phyloP scores from a whole-genome alignment of 2,113 vertebrate species.

The Lonchura striata region DNA sequence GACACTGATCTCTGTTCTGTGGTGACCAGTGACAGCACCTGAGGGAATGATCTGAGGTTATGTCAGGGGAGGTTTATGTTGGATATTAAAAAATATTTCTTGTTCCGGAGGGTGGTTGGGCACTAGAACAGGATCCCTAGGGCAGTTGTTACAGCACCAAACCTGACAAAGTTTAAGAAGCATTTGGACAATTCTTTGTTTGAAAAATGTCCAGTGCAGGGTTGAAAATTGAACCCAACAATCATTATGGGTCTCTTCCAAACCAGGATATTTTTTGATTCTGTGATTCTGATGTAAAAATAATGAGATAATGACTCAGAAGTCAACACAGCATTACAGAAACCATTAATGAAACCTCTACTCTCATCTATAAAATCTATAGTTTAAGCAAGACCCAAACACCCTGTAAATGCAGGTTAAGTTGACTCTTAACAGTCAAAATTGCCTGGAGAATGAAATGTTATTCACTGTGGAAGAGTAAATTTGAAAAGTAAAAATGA shows the following conservation, averaged over 20 bases:
- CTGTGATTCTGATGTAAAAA: neutral
- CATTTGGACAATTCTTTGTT: neutral
- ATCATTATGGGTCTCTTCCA: neutral
- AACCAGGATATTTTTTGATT: neutral
- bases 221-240: neutral
- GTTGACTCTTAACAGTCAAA: neutral
- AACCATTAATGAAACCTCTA: neutral
- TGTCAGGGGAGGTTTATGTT: neutral
- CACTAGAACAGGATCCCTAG: neutral
- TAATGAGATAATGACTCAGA: neutral
- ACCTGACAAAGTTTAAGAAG: neutral
- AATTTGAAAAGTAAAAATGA: neutral
- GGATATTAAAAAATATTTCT: neutral
- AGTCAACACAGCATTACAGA: neutral
- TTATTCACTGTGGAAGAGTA: neutral
- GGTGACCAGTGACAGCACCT: neutral
- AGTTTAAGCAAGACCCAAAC: neutral
- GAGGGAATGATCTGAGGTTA: neutral
- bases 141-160: neutral
- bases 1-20: neutral
- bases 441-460: neutral
- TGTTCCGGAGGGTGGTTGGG: fast-evolving
- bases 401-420: neutral
- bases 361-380: neutral
- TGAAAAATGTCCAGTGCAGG: neutral